Evolutionary conservation across 2,797 vertebrate genomes (phyloP).

Genomic region (Sebastiscus tertius): DNA sequence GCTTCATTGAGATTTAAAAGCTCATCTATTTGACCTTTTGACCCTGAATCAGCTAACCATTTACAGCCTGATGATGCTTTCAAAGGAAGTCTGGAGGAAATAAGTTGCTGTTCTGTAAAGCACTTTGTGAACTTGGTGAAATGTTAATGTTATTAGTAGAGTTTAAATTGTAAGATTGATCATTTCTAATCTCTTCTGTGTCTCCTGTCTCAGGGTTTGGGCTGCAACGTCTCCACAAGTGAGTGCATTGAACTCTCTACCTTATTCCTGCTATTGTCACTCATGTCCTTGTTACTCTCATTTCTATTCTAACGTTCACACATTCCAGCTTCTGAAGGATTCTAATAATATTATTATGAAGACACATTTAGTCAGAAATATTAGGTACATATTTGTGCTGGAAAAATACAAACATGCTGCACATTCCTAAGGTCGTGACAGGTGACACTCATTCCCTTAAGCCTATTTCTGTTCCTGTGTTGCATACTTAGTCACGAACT

Average conservation of each 20-base stretch:
- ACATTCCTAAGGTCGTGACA: too few relatives aligned
- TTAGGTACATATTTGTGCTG: too few relatives aligned
- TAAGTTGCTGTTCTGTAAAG: background rate
- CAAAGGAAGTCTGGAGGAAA: background rate
- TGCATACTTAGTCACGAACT: too few relatives aligned
- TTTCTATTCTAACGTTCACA: background rate
- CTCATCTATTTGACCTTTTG: too few relatives aligned
- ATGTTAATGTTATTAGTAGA: background rate
- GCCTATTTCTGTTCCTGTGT: too few relatives aligned
- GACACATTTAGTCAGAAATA: background rate
- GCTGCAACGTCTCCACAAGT: conserved; percentile 56
- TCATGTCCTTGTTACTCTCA: background rate
- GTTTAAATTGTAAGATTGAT: background rate
- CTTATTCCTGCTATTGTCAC: background rate
- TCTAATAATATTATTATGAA: background rate
- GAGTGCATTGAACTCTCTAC: conserved; percentile 35
- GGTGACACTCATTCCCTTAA: too few relatives aligned
- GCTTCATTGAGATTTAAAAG: too few relatives aligned
- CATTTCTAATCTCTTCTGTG: background rate
- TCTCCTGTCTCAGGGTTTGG: conserved; percentile 57
- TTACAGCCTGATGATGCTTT: background rate
- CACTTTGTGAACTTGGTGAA: background rate
- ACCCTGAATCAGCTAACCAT: background rate
- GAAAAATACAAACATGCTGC: too few relatives aligned
- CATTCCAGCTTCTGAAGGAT: background rate